Conservation (phyloP, 2,113 vertebrate genomes). For the Struthidea cinerea region DNA sequence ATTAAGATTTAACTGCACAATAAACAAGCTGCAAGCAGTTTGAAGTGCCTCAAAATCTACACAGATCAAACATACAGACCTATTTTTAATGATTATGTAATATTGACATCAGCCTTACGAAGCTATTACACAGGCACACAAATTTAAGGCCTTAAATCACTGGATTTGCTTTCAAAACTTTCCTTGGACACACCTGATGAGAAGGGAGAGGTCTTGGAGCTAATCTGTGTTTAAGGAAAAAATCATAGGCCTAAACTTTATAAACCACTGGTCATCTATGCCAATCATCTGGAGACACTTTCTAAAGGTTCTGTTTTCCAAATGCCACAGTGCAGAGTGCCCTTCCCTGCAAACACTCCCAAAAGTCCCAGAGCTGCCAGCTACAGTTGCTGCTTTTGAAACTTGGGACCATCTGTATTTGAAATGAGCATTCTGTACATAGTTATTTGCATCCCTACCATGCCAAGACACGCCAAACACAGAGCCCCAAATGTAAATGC, state of each 20-base stretch:
- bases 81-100: not conserved
- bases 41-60: not conserved
- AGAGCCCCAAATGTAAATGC: not conserved
- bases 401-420: conserved; percentile 11
- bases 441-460: not conserved
- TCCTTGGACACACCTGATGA: not conserved
- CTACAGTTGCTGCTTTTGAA: not conserved
- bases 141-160: not conserved
- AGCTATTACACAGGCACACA: not conserved
- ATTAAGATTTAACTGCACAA: not conserved
- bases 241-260: not conserved
- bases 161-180: not conserved
- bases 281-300: not conserved
- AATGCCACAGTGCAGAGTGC: not conserved
- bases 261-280: not conserved
- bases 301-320: not conserved
- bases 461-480: not conserved
- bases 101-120: not conserved
- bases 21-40: not conserved
- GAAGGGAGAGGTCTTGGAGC: not conserved
- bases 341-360: not conserved
- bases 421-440: not conserved
- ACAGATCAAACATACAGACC: not conserved
- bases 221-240: not conserved
- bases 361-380: not conserved